Base-by-base conservation (phyloP, 2,797 vertebrate species). In the Pseudotriccus pelzelni region DNA sequence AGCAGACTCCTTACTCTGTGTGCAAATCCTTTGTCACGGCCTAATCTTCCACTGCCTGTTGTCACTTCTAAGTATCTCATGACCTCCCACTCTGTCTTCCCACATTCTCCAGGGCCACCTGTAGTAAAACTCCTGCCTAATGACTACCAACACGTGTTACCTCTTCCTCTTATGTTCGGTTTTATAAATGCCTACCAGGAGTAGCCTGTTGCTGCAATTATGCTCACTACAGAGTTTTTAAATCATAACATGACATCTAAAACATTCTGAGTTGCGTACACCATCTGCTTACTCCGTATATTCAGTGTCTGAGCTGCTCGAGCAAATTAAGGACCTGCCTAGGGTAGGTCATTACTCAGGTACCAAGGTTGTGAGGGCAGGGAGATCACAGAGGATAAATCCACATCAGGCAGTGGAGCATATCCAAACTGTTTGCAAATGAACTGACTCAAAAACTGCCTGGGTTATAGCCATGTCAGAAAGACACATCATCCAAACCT, bases 241-340 rank as follows among this genome's bases (percentile, higher is more conserved):
- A 90, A 90, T 92, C 69, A 73, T 43, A 76, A 92, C 89, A 83
- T 90, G 60, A 46, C 56, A 93, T 89, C 81, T 89, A 64, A 90
- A 86, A 22, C 16, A 60, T 62, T 73, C n/a, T 70, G 49, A 90
- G 44, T 82, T 72, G 39, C 23, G 39, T 56, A 43, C 20, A 63
- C 37, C n/a, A 32, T 68, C 66, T 94, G 88, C 84, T 93, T 91
- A 89, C 44, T 86, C 60, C 52, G 70, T 90, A 23, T 49, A 68
- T 75, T 70, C 11, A 1, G 18, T 59, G 22, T 32, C 56, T 92
- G 67, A 73, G 39, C 70, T 84, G 24, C 59, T 80, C 14, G 49
- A 79, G 27, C 52, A 88, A 76, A 93, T 86, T 84, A 63, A 94
- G 70, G 74, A 67, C 59, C 81, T 84, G 87, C 83, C 73, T 94